Conservation (phyloP, 2,113 vertebrate genomes). For the Corydoras sp. region DNA sequence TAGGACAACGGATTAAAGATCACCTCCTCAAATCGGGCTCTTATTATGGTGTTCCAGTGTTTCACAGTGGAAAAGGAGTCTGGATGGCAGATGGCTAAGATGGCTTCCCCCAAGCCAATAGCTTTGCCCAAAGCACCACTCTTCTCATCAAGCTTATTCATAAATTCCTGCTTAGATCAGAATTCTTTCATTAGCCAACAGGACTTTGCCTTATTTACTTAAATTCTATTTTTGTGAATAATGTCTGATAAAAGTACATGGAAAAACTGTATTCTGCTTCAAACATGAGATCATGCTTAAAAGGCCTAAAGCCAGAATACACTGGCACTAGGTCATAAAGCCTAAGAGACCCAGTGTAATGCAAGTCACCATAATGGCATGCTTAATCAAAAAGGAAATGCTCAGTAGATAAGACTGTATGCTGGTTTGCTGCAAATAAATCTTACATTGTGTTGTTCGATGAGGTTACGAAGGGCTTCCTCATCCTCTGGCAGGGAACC, state of each 20-base stretch:
- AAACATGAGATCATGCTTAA: conserved; percentile 51
- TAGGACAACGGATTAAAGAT: conserved; percentile 40
- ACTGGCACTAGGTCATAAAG: conserved; percentile 31
- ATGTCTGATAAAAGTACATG: conserved; percentile 29
- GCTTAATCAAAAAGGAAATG: not conserved
- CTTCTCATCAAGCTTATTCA: conserved; percentile 94
- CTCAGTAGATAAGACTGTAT: not conserved
- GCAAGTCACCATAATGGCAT: conserved; percentile 29
- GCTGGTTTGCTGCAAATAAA: not conserved
- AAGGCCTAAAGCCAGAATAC: conserved; percentile 33
- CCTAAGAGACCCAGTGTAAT: conserved; percentile 35
- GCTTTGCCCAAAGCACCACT: conserved; percentile 82
- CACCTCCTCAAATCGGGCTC: conserved; percentile 97
- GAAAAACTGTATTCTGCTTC: conserved; percentile 32
- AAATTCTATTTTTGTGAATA: conserved; percentile 32
- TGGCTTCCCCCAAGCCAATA: conserved; percentile 83
- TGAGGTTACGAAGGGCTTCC: conserved; percentile 78
- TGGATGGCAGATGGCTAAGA: conserved; percentile 90
- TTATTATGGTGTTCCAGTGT: conserved; percentile 98
- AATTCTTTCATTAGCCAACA: conserved; percentile 34
- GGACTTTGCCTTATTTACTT: conserved; percentile 28
- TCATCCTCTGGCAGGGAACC: conserved; percentile 91
- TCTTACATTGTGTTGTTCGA: conserved; percentile 87
- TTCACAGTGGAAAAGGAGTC: conserved; percentile 97
- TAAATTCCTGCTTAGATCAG: conserved; percentile 79